Evolutionary conservation across 2,797 vertebrate species (phyloP).

Genomic region (Morelia viridis): DNA sequence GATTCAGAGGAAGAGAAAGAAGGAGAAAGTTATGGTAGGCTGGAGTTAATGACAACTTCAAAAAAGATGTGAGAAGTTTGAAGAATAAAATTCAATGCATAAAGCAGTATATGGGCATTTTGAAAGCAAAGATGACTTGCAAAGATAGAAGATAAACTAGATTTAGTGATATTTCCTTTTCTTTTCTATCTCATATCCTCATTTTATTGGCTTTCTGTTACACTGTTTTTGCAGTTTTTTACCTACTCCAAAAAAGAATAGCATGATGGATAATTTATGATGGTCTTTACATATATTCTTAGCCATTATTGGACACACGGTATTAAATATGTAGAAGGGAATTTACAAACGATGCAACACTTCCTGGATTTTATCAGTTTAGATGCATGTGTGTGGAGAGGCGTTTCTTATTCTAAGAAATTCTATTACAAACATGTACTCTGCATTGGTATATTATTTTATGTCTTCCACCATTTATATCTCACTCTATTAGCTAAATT

Average conservation of each 20-base stretch:
- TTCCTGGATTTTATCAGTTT: neutral
- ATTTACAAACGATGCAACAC: neutral
- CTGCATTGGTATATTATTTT: neutral
- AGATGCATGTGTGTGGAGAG: neutral
- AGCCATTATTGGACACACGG: neutral
- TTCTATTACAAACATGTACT: neutral
- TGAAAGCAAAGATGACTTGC: neutral
- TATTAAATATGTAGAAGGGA: neutral
- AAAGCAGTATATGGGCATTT: constrained; percentile 42
- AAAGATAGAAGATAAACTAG: neutral
- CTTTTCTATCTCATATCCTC: neutral
- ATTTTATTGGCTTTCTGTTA: neutral
- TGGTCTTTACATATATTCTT: neutral
- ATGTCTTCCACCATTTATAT: neutral
- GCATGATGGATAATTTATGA: neutral
- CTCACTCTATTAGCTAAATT: neutral
- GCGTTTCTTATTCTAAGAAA: neutral
- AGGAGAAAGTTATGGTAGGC: neutral
- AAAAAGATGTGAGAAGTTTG: neutral
- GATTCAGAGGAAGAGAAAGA: neutral
- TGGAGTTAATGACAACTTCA: neutral
- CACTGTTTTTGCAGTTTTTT: neutral
- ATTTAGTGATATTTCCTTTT: neutral
- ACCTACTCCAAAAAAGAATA: neutral
- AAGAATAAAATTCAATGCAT: constrained; percentile 5